Percentiles rank a stretch among this genome's conserved stretches.
These are phyloP conservation scores for Epizoanthus fatuus DNA, from an alignment of 92 coral and sea anemone genomes.

Conservation along the genomic window DNA sequence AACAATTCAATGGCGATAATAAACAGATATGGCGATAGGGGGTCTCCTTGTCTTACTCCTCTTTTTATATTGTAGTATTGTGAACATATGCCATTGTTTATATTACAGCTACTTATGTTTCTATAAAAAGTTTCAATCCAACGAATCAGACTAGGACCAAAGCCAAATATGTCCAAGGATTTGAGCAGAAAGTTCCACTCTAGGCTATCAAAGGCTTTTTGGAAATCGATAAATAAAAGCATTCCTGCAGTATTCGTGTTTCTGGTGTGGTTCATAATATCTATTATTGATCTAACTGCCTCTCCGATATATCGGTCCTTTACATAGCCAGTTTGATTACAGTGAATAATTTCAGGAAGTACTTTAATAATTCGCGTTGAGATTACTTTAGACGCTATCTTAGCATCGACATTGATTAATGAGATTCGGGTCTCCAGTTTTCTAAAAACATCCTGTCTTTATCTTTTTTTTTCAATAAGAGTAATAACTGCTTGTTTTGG, in stretches of 20 bases:
- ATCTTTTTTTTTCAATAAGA: slow-evolving; percentile 19
- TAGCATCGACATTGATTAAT: slow-evolving; percentile 1
- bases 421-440: slow-evolving; percentile 30
- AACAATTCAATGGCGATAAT: slow-evolving; percentile 9
- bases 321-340: slow-evolving; percentile 29
- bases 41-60: slow-evolving; percentile 32
- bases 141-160: neutral
- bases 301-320: neutral
- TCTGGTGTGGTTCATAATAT: slow-evolving; percentile 23
- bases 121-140: slow-evolving; percentile 20
- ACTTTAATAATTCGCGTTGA: neutral
- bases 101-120: slow-evolving; percentile 13
- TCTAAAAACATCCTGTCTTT: slow-evolving; percentile 10
- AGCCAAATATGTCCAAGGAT: slow-evolving; percentile 10
- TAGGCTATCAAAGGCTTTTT: slow-evolving; percentile 32
- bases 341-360: neutral
- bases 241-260: slow-evolving; percentile 6
- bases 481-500: slow-evolving; percentile 14
- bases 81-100: slow-evolving; percentile 5
- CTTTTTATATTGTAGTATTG: neutral
- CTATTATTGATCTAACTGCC: slow-evolving; percentile 25
- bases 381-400: slow-evolving; percentile 30
- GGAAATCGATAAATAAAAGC: slow-evolving; percentile 27
- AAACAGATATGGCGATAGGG: slow-evolving; percentile 29
- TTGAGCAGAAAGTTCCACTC: slow-evolving; percentile 6